A percentile compares a stretch with the other conserved stretches of the same genome.
Conservation (phyloP, 2,888 invertebrate species). For the Dynastes grantii region DNA sequence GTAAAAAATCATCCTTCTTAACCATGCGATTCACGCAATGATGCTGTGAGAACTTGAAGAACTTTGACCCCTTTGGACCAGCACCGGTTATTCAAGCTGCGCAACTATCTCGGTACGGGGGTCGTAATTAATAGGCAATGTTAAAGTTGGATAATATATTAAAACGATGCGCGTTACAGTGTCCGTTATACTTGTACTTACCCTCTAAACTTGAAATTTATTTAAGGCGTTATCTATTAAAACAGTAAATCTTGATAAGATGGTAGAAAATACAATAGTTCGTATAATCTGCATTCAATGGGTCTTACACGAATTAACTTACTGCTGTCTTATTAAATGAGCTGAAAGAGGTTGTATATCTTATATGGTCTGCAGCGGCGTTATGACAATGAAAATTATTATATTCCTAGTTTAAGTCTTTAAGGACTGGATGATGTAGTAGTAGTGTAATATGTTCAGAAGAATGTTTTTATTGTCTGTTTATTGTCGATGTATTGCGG, state of each 20-base stretch:
- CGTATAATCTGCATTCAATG: not conserved
- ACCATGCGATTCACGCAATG: slow-evolving; percentile 40
- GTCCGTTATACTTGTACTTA: slow-evolving; percentile 23
- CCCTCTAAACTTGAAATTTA: slow-evolving; percentile 23
- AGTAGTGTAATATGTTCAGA: no score
- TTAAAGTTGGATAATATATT: slow-evolving; percentile 48
- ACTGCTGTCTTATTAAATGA: no score
- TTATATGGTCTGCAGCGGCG: no score
- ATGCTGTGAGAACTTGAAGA: slow-evolving; percentile 56
- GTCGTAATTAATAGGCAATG: slow-evolving; percentile 45
- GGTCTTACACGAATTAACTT: not conserved
- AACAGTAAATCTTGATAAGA: not conserved
- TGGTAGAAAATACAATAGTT: not conserved
- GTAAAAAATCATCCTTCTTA: not conserved
- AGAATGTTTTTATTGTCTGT: no score
- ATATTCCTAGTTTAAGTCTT: no score
- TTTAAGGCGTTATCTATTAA: slow-evolving; percentile 31
- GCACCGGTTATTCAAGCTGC: slow-evolving; percentile 44
- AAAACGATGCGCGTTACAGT: slow-evolving; percentile 25
- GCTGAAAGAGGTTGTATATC: no score
- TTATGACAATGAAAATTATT: no score
- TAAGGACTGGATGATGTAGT: no score
- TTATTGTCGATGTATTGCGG: no score
- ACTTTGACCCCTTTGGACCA: slow-evolving; percentile 53
- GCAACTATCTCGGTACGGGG: slow-evolving; percentile 32